A percentile compares a stretch with the other conserved stretches of the same genome.
Evolutionary conservation across 2,888 invertebrate genomes (phyloP).

Genomic region (Gari tellinella): DNA sequence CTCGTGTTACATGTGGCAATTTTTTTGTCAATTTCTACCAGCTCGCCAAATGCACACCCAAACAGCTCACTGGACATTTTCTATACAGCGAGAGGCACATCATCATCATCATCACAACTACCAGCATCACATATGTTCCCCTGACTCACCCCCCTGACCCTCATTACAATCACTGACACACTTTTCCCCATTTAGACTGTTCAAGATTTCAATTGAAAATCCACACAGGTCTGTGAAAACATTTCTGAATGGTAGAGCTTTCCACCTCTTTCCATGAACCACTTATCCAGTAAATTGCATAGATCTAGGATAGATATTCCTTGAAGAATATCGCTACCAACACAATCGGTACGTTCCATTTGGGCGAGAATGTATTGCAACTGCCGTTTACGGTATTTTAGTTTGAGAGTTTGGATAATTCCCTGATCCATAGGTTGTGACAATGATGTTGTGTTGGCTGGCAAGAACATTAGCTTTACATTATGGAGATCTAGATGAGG

Average conservation of each 20-base stretch:
- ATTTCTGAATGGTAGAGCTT: constrained; percentile 12
- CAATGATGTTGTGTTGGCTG: constrained; percentile 27
- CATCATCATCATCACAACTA: constrained; percentile 12
- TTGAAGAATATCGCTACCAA: constrained; percentile 1
- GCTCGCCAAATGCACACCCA: constrained; percentile 2
- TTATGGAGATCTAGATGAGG: constrained; percentile 4
- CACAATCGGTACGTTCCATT: constrained; percentile 1
- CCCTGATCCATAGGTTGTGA: constrained; percentile 44
- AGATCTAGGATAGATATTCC: constrained; percentile 15
- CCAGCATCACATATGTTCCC: constrained; percentile 1
- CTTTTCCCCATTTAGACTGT: no score
- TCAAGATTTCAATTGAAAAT: neutral
- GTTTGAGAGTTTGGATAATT: constrained; percentile 33
- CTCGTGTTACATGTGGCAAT: neutral
- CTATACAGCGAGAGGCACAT: constrained; percentile 2
- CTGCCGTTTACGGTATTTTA: constrained; percentile 24
- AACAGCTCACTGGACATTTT: constrained; percentile 2
- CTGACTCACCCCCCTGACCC: neutral
- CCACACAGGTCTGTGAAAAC: constrained; percentile 25
- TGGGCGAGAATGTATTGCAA: constrained; percentile 10
- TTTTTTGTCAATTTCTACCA: constrained; percentile 7
- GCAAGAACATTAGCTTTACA: constrained; percentile 22
- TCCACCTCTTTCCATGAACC: constrained; percentile 19
- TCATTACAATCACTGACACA: no score
- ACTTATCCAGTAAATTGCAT: constrained; percentile 23